phyloP scores from a whole-genome alignment of 2,888 invertebrate genomes.

The Geotrupes spiniger region DNA sequence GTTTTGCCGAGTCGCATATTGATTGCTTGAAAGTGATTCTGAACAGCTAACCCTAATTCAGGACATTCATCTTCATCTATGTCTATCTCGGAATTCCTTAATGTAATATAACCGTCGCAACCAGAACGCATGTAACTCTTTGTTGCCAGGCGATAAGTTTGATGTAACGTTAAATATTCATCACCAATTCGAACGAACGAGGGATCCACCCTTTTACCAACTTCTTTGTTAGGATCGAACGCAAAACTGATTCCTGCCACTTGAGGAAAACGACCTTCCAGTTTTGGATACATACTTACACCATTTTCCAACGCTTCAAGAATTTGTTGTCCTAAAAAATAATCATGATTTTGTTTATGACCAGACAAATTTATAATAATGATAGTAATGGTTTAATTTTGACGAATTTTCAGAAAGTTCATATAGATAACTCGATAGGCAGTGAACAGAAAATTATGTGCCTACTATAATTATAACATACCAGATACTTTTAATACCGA shows the following conservation, averaged over 20 bases:
- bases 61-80: slow-evolving; percentile 84
- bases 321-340: slow-evolving; percentile 58
- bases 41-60: slow-evolving; percentile 77
- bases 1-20: slow-evolving; percentile 72
- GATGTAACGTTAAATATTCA: slow-evolving; percentile 70
- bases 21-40: slow-evolving; percentile 88
- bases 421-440: too few relatives aligned
- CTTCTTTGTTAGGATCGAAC: slow-evolving; percentile 68
- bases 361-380: background rate
- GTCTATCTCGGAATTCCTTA: slow-evolving; percentile 64
- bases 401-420: background rate
- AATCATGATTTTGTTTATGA: slow-evolving; percentile 11
- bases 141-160: slow-evolving; percentile 73
- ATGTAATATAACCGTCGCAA: slow-evolving; percentile 81
- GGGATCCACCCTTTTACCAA: slow-evolving; percentile 69
- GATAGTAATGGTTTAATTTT: background rate
- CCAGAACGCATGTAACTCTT: slow-evolving; percentile 80
- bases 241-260: slow-evolving; percentile 76
- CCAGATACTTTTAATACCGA: slow-evolving; percentile 73
- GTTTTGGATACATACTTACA: slow-evolving; percentile 79
- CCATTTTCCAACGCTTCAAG: slow-evolving; percentile 78
- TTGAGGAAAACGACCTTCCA: slow-evolving; percentile 88
- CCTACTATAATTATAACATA: too few relatives aligned
- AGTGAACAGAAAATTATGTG: too few relatives aligned
- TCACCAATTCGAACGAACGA: slow-evolving; percentile 79